Evolutionary conservation across 2,113 vertebrate species (phyloP).

Genomic region (Orcinus orca): DNA sequence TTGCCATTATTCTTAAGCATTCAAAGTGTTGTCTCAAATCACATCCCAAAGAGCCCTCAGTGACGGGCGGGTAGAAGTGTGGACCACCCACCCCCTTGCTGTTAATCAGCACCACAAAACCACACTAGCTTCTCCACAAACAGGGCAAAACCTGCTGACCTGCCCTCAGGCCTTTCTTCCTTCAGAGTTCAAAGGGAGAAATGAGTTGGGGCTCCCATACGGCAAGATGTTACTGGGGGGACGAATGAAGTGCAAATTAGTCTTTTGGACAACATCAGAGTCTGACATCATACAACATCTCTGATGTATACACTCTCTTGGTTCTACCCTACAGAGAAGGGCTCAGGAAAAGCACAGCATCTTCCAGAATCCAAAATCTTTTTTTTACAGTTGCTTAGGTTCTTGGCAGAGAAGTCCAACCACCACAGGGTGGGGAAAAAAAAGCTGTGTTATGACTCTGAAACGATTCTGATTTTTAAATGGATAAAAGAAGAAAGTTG

Average conservation of each 20-base stretch:
- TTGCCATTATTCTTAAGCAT: background rate
- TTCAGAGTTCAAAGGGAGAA: background rate
- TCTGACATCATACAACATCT: background rate
- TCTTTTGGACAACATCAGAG: background rate
- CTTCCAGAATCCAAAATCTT: background rate
- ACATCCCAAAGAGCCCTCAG: background rate
- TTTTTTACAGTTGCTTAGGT: background rate
- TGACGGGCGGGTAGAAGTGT: background rate
- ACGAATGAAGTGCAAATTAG: background rate
- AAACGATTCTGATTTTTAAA: conserved; percentile 30
- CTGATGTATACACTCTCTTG: background rate
- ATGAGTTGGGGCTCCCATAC: background rate
- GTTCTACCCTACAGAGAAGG: background rate
- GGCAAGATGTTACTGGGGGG: background rate
- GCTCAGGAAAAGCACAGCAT: background rate
- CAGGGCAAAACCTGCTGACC: background rate
- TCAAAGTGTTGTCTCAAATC: background rate
- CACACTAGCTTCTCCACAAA: background rate
- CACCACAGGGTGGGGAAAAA: background rate
- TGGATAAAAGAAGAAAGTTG: background rate
- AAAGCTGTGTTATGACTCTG: background rate
- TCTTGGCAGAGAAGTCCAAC: background rate
- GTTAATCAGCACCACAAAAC: background rate
- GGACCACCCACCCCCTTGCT: background rate
- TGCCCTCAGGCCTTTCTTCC: background rate